These are phyloP conservation scores for Drosophila eohydei DNA, from an alignment of 2,888 invertebrate genomes.

Conservation along the genomic window DNA sequence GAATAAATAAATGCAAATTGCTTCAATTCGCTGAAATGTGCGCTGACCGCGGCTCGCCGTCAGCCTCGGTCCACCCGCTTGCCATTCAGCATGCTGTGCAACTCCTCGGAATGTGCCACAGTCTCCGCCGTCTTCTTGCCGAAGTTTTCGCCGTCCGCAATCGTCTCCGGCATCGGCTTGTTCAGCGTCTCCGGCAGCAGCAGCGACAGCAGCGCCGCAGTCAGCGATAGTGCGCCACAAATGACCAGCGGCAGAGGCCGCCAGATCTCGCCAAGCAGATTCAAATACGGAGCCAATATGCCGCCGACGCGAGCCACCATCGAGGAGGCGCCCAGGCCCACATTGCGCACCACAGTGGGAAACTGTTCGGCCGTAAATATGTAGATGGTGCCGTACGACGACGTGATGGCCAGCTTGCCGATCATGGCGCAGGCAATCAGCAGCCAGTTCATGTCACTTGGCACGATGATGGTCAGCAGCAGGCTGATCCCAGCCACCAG, in stretches of 20 bases:
- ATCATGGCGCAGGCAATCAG: slow-evolving; percentile 89
- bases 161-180: slow-evolving; percentile 91
- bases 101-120: slow-evolving; percentile 57
- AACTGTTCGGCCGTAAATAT: slow-evolving; percentile 91
- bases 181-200: slow-evolving; percentile 92
- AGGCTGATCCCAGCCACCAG: slow-evolving; percentile 88
- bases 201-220: slow-evolving; percentile 90
- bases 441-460: slow-evolving; percentile 86
- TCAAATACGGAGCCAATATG: slow-evolving; percentile 90
- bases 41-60: not conserved
- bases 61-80: slow-evolving; percentile 13
- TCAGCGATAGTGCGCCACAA: slow-evolving; percentile 90
- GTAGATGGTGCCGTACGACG: slow-evolving; percentile 90
- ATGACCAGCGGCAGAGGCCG: slow-evolving; percentile 90
- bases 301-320: slow-evolving; percentile 94
- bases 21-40: slow-evolving; percentile 57
- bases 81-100: slow-evolving; percentile 66
- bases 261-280: slow-evolving; percentile 88
- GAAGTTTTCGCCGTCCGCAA: slow-evolving; percentile 91
- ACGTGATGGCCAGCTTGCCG: slow-evolving; percentile 90
- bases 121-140: slow-evolving; percentile 85
- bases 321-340: slow-evolving; percentile 94
- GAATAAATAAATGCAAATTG: slow-evolving; percentile 59
- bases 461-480: slow-evolving; percentile 87
- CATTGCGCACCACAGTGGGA: slow-evolving; percentile 92